Base-by-base conservation (phyloP, 1,140 invertebrate species). In the Coptotermes formosanus region DNA sequence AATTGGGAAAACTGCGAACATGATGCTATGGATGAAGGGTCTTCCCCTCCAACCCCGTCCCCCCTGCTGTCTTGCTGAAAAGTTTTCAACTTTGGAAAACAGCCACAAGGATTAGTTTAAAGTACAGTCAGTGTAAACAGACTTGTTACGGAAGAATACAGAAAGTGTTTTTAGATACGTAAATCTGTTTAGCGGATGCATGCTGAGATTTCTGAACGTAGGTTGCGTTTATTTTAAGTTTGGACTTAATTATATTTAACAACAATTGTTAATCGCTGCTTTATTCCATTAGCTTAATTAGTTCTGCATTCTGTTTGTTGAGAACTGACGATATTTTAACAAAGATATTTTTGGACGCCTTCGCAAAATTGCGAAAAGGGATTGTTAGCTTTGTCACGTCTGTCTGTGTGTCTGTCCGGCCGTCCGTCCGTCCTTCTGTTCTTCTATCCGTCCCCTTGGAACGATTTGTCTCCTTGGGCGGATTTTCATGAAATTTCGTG, bases 1-100 rank as follows among this genome's bases (percentile, higher is more conserved):
- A 75, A 75, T 75, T 75, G 64, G 64, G n/a, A 30, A 75, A 75
- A 75, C 64, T 75, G n/a, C 25, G 64, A 75, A 75, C 64, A 75
- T 75, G 25, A 30, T 75, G 64, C 25, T 25, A 30, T 75, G 64
- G 64, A 75, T 75, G 64, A 75, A 75, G 64, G 64, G 64, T 0
- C 0, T 30, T 75, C 14, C 64, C 64, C n/a, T 25, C n/a, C 64
- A 6, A 4, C 38, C 52, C 52, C 52, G 48, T 16, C 9, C 16
- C 59, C 19, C n/a, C n/a, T 75, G 4, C 64, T 30, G n/a, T 75
- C 64, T 75, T 25, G 25, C 0, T 11, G 64, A 75, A 75, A 75
- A 75, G 64, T 75, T 75, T 75, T 75, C 25, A 75, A 75, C 25
- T 75, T 75, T 14, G 64, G 64, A 30, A 75, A 75, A 75, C 64